phyloP scores from a whole-genome alignment of 2,888 invertebrate genomes.

The Leucozona laternaria region DNA sequence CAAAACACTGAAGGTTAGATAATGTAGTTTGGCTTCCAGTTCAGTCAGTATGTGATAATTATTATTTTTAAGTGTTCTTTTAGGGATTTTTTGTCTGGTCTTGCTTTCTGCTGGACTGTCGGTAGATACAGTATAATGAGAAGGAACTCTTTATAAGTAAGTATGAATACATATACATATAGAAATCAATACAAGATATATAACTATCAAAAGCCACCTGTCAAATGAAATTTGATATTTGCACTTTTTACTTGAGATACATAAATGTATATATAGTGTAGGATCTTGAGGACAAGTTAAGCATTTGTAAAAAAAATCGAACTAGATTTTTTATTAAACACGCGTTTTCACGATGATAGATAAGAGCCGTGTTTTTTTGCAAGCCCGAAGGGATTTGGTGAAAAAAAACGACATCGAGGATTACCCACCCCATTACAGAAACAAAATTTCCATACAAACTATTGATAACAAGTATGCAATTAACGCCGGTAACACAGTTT shows the following conservation, averaged over 20 bases:
- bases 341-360: too few relatives aligned
- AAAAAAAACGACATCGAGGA: too few relatives aligned
- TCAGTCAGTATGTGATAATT: conserved; percentile 56
- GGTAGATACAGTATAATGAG: background rate
- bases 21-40: conserved; percentile 41
- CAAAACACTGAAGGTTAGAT: background rate
- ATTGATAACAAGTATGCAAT: too few relatives aligned
- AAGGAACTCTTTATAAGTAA: background rate
- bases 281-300: too few relatives aligned
- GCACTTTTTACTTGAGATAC: background rate
- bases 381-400: too few relatives aligned
- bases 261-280: too few relatives aligned
- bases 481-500: too few relatives aligned
- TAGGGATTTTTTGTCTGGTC: conserved; percentile 43
- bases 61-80: conserved; percentile 65
- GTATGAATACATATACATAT: background rate
- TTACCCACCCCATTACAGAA: too few relatives aligned
- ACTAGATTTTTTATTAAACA: too few relatives aligned
- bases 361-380: too few relatives aligned
- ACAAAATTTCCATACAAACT: too few relatives aligned
- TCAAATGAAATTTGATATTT: background rate
- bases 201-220: background rate
- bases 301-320: too few relatives aligned
- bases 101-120: background rate
- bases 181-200: background rate